Base-by-base conservation (phyloP, 2,888 invertebrate genomes). In the Sarcophaga rosellei region DNA sequence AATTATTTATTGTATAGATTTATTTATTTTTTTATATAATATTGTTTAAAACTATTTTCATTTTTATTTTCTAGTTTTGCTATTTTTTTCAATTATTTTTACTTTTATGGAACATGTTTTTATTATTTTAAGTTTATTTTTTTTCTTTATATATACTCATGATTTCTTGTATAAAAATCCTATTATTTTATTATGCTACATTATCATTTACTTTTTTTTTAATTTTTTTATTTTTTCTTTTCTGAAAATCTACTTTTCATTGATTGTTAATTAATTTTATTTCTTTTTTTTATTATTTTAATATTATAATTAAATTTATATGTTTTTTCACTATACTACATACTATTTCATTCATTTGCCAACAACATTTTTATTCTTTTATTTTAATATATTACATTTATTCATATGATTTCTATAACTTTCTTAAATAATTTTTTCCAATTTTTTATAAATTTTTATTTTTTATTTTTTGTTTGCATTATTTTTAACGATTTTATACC, bases 291-390 rank as follows among this genome's bases (percentile, higher is more conserved):
- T 25, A 25, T 35, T 35, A 35, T 35, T 35, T 35, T 35, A 35
- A 35, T 35, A 35, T 35, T 35, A 35, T 35, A 35, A 35, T 35
- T 35, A 35, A 35, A 8, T 82, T 68, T 61, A 20, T 59, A 69
- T 72, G 73, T 72, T 78, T 25, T 75, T 74, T 79, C 21, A 83
- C 62, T 83, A 77, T 75, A 66, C 79, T 87, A 87, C 23, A 73
- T 44, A 63, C 80, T 80, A 80, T 35, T 35, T 35, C 35, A 35
- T 76, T 62, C 65, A 85, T 72, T 81, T 82, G 73, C 85, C 80
- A 87, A 85, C 85, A 85, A 85, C 77, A 85, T 62, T 79, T 84
- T 73, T 10, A 20, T 70, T 73, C 68, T 75, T 78, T 75, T 76
- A 8, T 23, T 63, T 53, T 72, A 44, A 20, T 72, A 83, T 83